Conservation (phyloP, 1,140 invertebrate species). For the Sycophaga agraensis region DNA sequence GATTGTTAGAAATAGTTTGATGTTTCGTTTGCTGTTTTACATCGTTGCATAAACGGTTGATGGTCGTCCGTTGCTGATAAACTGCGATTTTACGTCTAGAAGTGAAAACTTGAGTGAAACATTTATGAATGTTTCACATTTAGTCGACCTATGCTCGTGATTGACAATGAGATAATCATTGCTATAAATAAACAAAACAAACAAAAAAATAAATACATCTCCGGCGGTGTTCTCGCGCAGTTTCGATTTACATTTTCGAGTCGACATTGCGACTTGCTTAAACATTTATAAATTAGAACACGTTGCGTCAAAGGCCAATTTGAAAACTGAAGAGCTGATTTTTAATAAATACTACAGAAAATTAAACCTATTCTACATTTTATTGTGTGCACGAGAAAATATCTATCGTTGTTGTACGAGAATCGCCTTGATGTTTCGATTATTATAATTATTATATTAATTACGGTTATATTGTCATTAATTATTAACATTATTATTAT, state of each 20-base stretch:
- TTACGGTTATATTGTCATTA: constrained; percentile 36
- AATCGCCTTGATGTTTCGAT: constrained; percentile 40
- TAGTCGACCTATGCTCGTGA: constrained; percentile 45
- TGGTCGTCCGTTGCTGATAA: constrained; percentile 33
- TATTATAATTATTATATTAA: constrained; percentile 41
- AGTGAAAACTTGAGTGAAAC: constrained; percentile 21
- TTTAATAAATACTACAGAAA: constrained; percentile 26
- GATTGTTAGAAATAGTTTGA: constrained; percentile 53
- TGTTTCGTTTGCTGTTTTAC: constrained; percentile 55
- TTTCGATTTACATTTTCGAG: constrained; percentile 27
- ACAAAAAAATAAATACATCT: constrained; percentile 5
- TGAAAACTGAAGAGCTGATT: constrained; percentile 16
- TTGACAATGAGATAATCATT: constrained; percentile 44
- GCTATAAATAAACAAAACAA: constrained; percentile 46
- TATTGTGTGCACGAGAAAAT: constrained; percentile 21
- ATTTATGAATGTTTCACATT: constrained; percentile 37
- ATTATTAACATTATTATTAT: constrained; percentile 35
- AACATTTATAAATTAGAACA: constrained; percentile 10
- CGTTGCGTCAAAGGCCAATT: constrained; percentile 11
- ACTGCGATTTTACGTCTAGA: constrained; percentile 32
- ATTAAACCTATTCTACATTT: constrained; percentile 5
- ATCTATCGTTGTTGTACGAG: constrained; percentile 28
- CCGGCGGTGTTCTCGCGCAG: constrained; percentile 30
- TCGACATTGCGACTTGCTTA: background rate
- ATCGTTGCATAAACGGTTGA: constrained; percentile 45